phyloP scores from a whole-genome alignment of 2,888 invertebrate species.

The Phengaris arion region DNA sequence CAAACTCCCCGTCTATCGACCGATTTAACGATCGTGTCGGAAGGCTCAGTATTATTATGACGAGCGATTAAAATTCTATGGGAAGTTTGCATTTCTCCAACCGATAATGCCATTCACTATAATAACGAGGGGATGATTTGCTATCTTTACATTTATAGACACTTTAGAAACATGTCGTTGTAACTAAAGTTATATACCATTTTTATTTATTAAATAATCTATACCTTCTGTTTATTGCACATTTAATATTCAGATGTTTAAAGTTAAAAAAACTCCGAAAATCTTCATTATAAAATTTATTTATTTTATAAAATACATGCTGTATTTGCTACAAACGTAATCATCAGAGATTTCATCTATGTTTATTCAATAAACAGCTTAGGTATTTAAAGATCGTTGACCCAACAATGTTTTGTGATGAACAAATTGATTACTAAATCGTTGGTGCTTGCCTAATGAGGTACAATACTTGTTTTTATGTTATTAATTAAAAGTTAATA shows the following conservation, averaged over 20 bases:
- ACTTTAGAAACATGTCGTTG: background rate
- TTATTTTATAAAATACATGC: background rate
- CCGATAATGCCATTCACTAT: background rate
- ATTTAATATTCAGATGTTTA: background rate
- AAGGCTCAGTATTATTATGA: background rate
- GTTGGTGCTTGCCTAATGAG: too few relatives aligned
- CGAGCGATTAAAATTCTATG: background rate
- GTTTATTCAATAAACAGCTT: slow-evolving; percentile 17
- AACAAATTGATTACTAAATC: slow-evolving; percentile 19
- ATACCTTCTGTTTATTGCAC: background rate
- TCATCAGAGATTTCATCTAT: background rate
- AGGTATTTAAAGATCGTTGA: slow-evolving; percentile 21
- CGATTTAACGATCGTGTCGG: background rate
- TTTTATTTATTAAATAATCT: background rate
- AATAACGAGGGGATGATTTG: background rate
- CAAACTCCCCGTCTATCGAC: background rate
- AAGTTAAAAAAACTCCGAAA: background rate
- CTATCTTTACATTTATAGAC: background rate
- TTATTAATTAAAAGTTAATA: background rate
- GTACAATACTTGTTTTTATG: background rate
- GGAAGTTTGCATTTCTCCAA: background rate
- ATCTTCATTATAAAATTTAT: background rate
- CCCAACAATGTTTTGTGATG: slow-evolving; percentile 12
- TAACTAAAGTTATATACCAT: background rate
- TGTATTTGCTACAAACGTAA: background rate